phyloP scores from a whole-genome alignment of 2,888 invertebrate genomes.

The Carabus problematicus region DNA sequence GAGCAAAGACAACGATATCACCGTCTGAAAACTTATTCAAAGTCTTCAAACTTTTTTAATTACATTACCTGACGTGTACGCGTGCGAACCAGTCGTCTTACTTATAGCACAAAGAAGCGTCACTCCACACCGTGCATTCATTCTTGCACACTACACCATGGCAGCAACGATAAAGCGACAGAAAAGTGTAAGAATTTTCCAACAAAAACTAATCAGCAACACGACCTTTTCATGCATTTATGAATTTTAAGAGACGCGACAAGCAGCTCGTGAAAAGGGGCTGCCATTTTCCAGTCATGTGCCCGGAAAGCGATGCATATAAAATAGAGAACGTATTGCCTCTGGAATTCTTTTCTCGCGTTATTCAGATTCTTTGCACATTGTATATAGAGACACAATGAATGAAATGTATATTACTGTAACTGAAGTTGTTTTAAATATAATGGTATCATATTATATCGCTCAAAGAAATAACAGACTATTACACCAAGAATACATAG shows the following conservation, averaged over 20 bases:
- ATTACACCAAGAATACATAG: too few relatives aligned
- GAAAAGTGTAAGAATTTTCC: slow-evolving; percentile 28
- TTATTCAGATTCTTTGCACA: background rate
- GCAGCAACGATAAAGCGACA: slow-evolving; percentile 9
- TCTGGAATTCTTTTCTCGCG: background rate
- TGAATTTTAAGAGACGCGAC: slow-evolving; percentile 29
- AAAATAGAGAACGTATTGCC: slow-evolving; percentile 10
- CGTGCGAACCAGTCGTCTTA: slow-evolving; percentile 13
- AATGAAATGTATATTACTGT: too few relatives aligned
- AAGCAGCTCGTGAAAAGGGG: slow-evolving; percentile 5
- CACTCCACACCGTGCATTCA: background rate
- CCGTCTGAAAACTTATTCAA: slow-evolving; percentile 25
- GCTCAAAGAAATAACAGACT: too few relatives aligned
- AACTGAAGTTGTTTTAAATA: too few relatives aligned
- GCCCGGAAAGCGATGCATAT: slow-evolving; percentile 16
- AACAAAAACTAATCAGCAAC: slow-evolving; percentile 31
- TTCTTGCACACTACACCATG: background rate
- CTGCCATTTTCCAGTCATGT: slow-evolving; percentile 31
- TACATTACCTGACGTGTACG: slow-evolving; percentile 22
- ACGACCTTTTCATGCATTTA: slow-evolving; percentile 28
- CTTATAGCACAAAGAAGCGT: slow-evolving; percentile 10
- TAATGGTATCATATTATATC: too few relatives aligned
- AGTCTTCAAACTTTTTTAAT: slow-evolving; percentile 30
- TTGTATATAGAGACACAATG: background rate
- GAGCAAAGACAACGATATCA: background rate